Evolutionary conservation across 1,140 invertebrate species (phyloP), one percentile per base, ranked within the genome.

Genomic region (Pseudomyrmex gracilis): DNA sequence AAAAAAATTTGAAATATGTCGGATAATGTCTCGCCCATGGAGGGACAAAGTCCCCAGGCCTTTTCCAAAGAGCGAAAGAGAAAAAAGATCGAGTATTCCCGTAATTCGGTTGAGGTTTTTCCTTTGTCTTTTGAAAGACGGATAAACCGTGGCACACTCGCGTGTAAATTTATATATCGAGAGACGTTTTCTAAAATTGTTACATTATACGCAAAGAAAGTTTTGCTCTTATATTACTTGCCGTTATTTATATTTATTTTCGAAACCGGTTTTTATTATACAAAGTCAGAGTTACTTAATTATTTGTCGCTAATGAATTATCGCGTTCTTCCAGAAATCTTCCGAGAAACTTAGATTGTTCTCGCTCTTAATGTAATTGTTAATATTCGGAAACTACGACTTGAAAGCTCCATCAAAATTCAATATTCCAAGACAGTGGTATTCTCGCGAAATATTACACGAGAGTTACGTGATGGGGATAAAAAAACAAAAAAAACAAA

Each of bases 1-100:
- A 66, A 80, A 80, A 70, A 70, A 70, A 66, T 68, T 47, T n/a
- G 58, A 78, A 80, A 80, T 80, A 47, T 20, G 20, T 58, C 43
- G 76, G 45, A 70, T 71, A 71, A 71, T 80, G 34, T 71, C 53
- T 80, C 71, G 43, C 61, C 24, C 49, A 67, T 34, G 66, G 0
- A 1, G 61, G 64, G 64, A 78, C 51, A 71, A 71, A 71, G 64
- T 34, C 51, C 20, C 3, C 10, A n/a, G 24, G 63, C 49, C 9
- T 55, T 34, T 34, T 57, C 12, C 13, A 22, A 57, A 12, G 51
- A 47, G 20, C 34, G 49, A 71, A 70, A 4, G 43, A 47, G 15
- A n/a, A 80, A 68, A 78, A 58, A 60, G 63, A 34, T 9, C 13
- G 13, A 43, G 20, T 57, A 70, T 12, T 43, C 8, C 24, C 2